These are phyloP conservation scores for Toxotes lorentzi DNA, from an alignment of 2,797 vertebrate genomes.

Conservation along the genomic window DNA sequence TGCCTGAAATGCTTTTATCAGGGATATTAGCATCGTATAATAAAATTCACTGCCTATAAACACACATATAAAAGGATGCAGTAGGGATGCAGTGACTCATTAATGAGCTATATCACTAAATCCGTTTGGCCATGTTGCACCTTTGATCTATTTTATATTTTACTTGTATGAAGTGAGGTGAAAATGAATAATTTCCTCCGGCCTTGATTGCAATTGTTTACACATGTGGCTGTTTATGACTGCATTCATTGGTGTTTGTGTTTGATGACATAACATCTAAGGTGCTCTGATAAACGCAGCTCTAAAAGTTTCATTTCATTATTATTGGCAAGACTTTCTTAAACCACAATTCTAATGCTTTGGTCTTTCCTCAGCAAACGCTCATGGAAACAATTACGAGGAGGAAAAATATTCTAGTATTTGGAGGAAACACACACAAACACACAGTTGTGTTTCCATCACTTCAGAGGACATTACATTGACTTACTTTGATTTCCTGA, in stretches of 20 bases:
- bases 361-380: neutral
- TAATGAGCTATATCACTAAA: neutral
- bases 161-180: neutral
- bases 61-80: neutral
- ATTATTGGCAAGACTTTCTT: neutral
- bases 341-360: constrained; percentile 2
- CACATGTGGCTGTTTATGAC: constrained; percentile 26
- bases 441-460: neutral
- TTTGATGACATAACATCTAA: constrained; percentile 7
- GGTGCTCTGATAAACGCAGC: neutral
- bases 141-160: neutral
- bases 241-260: constrained; percentile 15
- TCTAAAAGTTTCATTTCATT: constrained; percentile 6
- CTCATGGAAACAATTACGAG: constrained; percentile 14
- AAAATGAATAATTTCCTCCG: constrained; percentile 9
- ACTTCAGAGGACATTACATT: neutral
- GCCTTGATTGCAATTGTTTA: constrained; percentile 20
- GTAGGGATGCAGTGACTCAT: neutral
- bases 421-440: neutral
- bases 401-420: neutral
- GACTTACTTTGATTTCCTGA: neutral
- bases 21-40: constrained; percentile 1
- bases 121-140: neutral
- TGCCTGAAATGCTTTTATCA: constrained; percentile 13
- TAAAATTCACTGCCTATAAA: constrained; percentile 21